Percentiles rank a stretch among this genome's conserved stretches.
Evolutionary conservation across 1,140 invertebrate genomes (phyloP).

Genomic region (Tetramorium parvispinum): DNA sequence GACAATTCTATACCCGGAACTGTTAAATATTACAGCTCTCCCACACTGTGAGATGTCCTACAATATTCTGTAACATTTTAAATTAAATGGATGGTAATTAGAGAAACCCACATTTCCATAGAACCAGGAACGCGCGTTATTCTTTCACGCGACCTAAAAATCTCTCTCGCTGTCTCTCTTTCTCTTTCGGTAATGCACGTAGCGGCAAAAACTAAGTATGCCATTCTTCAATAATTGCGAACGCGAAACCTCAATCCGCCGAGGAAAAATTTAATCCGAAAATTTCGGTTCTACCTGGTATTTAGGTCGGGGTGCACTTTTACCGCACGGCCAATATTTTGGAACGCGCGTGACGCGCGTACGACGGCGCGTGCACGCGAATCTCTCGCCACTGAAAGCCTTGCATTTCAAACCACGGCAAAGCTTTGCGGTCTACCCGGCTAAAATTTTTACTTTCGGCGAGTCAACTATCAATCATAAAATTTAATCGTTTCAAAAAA

Average conservation of each 20-base stretch:
- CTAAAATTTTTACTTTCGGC: conserved; percentile 33
- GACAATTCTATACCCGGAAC: background rate
- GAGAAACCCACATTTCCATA: background rate
- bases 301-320: conserved; percentile 55
- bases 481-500: conserved; percentile 31
- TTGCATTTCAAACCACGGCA: conserved; percentile 29
- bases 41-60: background rate
- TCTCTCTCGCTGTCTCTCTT: background rate
- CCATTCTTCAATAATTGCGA: conserved; percentile 51
- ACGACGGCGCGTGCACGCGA: conserved; percentile 16
- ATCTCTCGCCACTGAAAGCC: conserved; percentile 40
- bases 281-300: conserved; percentile 50
- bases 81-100: background rate
- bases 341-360: conserved; percentile 24
- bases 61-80: background rate
- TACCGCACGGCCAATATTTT: conserved; percentile 39
- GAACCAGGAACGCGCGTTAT: conserved; percentile 2
- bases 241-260: conserved; percentile 36
- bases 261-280: conserved; percentile 51
- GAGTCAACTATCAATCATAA: conserved; percentile 29
- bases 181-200: conserved; percentile 17
- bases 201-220: conserved; percentile 50
- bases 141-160: conserved; percentile 39
- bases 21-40: background rate
- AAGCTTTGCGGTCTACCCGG: conserved; percentile 26